These are phyloP conservation scores for Pardosa pseudoannulata DNA, from an alignment of 2,888 invertebrate species.

Conservation along the genomic window DNA sequence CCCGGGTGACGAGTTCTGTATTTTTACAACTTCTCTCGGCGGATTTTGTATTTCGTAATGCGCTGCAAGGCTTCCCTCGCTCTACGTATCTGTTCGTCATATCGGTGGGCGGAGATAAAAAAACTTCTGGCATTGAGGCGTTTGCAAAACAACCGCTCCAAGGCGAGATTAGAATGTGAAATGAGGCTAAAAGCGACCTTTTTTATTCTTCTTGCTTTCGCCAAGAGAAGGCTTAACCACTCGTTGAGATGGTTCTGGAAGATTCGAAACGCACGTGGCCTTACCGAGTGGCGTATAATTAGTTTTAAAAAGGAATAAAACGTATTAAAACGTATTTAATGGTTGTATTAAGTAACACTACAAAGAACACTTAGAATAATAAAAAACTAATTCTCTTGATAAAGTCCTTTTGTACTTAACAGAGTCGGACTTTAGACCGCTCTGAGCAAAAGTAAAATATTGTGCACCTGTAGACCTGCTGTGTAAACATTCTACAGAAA, in stretches of 20 bases:
- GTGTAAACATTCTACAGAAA: too few species aligned
- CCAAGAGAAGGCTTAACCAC: background rate
- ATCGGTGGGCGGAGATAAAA: background rate
- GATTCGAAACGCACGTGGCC: background rate
- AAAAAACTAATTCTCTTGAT: too few species aligned
- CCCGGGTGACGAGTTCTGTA: background rate
- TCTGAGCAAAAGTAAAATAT: too few species aligned
- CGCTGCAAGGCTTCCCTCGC: background rate
- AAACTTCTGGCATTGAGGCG: background rate
- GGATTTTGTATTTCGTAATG: background rate
- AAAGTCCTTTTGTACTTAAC: too few species aligned
- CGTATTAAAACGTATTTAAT: too few species aligned
- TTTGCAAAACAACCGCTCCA: background rate
- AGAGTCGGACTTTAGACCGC: too few species aligned
- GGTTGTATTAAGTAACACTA: too few species aligned
- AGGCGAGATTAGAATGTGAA: background rate
- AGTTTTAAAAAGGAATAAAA: too few species aligned
- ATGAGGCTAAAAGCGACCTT: background rate
- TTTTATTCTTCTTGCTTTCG: background rate
- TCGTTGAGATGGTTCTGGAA: background rate
- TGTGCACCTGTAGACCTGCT: too few species aligned
- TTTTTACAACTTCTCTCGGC: background rate
- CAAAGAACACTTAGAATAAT: too few species aligned
- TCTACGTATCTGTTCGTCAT: background rate
- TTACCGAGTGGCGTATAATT: background rate